These are phyloP conservation scores for Mola mola DNA, from an alignment of 2,113 vertebrate species.

Conservation along the genomic window DNA sequence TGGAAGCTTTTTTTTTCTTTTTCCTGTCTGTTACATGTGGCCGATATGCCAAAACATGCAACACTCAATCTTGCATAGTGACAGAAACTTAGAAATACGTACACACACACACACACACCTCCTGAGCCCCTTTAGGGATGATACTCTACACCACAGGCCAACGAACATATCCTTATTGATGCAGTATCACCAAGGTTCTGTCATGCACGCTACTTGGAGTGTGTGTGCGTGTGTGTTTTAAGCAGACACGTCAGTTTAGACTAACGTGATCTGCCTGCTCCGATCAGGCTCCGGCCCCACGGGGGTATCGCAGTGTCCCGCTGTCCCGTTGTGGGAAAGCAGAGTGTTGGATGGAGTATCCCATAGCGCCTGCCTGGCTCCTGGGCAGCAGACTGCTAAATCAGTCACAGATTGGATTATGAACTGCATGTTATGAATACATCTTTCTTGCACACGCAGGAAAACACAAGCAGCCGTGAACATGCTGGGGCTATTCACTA, in stretches of 20 bases:
- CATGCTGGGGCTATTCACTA: constrained; percentile 44
- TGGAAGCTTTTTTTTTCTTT: constrained; percentile 31
- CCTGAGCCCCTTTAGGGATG: constrained; percentile 56
- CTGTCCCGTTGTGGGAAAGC: constrained; percentile 65
- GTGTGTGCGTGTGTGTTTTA: constrained; percentile 66
- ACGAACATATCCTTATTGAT: constrained; percentile 55
- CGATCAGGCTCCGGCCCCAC: constrained; percentile 50
- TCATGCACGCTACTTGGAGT: constrained; percentile 58
- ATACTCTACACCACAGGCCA: constrained; percentile 64
- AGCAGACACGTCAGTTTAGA: constrained; percentile 87
- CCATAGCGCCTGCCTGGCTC: constrained; percentile 84
- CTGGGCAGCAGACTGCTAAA: constrained; percentile 90
- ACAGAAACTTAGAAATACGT: constrained; percentile 58
- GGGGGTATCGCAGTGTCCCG: constrained; percentile 68
- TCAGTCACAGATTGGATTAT: constrained; percentile 90
- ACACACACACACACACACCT: constrained; percentile 30
- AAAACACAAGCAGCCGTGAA: constrained; percentile 50
- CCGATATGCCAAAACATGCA: constrained; percentile 70
- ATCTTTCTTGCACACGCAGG: constrained; percentile 67
- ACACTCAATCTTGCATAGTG: constrained; percentile 63
- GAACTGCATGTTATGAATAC: constrained; percentile 63
- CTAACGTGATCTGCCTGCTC: constrained; percentile 85
- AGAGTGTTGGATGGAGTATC: constrained; percentile 84
- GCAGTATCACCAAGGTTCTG: constrained; percentile 50
- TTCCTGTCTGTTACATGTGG: constrained; percentile 59